These are phyloP conservation scores for Macrotus californicus DNA, from an alignment of 2,113 vertebrate genomes.

Conservation along the genomic window DNA sequence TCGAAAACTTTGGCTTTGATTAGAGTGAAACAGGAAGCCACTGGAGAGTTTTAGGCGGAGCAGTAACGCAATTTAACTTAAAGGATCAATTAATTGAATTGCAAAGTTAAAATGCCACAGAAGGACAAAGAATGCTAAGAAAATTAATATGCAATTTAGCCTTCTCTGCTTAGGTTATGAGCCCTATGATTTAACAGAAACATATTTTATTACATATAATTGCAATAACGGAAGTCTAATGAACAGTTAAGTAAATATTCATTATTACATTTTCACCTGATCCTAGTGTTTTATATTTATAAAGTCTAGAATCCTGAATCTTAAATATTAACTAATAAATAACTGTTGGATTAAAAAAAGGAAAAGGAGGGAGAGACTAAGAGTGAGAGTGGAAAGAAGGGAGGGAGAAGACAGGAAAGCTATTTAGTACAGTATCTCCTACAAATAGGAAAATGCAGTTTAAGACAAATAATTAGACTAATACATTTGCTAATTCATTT, in stretches of 20 bases:
- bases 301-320: background rate
- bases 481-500: background rate
- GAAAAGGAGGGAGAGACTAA: background rate
- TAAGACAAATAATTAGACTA: background rate
- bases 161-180: background rate
- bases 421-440: background rate
- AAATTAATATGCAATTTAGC: background rate
- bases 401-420: background rate
- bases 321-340: background rate
- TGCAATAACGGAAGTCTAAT: background rate
- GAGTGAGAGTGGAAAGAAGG: too few species aligned
- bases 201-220: background rate
- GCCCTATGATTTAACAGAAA: background rate
- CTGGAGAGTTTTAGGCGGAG: background rate
- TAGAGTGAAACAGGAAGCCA: background rate
- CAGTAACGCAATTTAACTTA: background rate
- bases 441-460: background rate
- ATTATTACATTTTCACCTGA: background rate
- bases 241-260: background rate
- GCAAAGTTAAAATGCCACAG: background rate
- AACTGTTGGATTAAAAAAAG: background rate
- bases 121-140: background rate
- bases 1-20: background rate
- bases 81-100: background rate
- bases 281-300: background rate